These are phyloP conservation scores for Nasonia giraulti DNA, from an alignment of 1,140 invertebrate species.

Conservation along the genomic window DNA sequence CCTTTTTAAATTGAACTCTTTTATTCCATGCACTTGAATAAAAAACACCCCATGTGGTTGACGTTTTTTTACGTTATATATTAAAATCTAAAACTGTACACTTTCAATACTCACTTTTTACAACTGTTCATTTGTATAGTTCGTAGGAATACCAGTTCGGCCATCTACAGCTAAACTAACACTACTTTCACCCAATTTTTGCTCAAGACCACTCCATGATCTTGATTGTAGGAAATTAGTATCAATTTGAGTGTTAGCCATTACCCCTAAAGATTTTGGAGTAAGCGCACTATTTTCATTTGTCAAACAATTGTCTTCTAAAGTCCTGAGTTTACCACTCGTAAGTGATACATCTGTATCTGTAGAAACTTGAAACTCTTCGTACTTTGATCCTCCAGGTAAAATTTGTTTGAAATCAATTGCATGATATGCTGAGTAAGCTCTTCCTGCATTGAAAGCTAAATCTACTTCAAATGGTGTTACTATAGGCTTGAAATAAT, in stretches of 20 bases:
- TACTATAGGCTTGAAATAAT: conserved; percentile 92
- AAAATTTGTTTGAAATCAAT: conserved; percentile 87
- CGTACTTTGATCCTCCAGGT: conserved; percentile 77
- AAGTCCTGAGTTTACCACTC: conserved; percentile 78
- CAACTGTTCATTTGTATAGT: conserved; percentile 71
- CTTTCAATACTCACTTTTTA: conserved; percentile 48
- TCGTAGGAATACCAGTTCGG: conserved; percentile 78
- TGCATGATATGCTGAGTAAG: conserved; percentile 79
- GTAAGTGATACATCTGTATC: conserved; percentile 82
- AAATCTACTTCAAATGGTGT: conserved; percentile 95
- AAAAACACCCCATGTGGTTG: not conserved
- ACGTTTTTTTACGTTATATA: not conserved
- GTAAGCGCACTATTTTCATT: conserved; percentile 65
- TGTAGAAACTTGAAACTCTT: conserved; percentile 67
- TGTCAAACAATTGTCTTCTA: conserved; percentile 56
- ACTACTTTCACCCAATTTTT: conserved; percentile 80
- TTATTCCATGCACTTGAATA: not conserved
- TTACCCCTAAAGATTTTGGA: conserved; percentile 64
- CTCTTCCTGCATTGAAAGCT: conserved; percentile 83
- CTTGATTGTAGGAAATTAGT: conserved; percentile 78
- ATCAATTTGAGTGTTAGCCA: conserved; percentile 75
- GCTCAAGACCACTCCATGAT: conserved; percentile 85
- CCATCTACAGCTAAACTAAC: conserved; percentile 78
- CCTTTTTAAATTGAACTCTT: not conserved
- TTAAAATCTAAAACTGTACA: not conserved